Conservation (phyloP, 2,888 invertebrate genomes). For the Rutpela maculata region DNA sequence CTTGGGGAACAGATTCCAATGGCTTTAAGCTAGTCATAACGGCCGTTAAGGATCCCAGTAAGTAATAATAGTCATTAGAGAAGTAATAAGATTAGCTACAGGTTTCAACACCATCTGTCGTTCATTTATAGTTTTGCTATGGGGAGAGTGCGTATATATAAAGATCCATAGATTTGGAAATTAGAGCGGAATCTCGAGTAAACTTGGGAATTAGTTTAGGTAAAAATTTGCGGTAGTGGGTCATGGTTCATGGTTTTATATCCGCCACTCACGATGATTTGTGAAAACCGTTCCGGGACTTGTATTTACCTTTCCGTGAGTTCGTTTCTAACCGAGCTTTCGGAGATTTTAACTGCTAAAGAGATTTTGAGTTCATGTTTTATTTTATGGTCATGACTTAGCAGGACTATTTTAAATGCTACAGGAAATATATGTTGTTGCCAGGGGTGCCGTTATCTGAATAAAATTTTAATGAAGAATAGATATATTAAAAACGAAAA, state of each 20-base stretch:
- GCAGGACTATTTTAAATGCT: background rate
- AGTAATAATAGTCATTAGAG: slow-evolving; percentile 74
- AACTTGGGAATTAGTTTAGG: background rate
- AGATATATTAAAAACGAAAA: too few species aligned
- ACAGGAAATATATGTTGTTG: background rate
- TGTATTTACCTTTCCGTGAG: background rate
- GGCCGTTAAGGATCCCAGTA: slow-evolving; percentile 94
- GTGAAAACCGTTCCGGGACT: background rate
- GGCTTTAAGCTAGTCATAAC: slow-evolving; percentile 96
- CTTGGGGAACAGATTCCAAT: slow-evolving; percentile 93
- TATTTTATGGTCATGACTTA: background rate
- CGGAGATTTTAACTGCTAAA: background rate
- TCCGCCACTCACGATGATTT: background rate
- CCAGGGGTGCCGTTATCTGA: too few species aligned
- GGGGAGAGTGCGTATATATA: background rate
- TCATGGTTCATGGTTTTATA: background rate
- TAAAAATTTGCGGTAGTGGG: background rate
- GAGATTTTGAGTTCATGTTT: background rate
- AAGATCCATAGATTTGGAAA: background rate
- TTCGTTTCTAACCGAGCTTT: background rate
- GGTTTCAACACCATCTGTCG: slow-evolving; percentile 20
- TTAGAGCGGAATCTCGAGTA: background rate
- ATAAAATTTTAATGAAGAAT: too few species aligned
- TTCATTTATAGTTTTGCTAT: background rate
- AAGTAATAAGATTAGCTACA: slow-evolving; percentile 27